Evolutionary conservation across 2,888 invertebrate genomes (phyloP), one percentile per base, ranked within the genome.

Genomic region (Stenotaenia linearis): DNA sequence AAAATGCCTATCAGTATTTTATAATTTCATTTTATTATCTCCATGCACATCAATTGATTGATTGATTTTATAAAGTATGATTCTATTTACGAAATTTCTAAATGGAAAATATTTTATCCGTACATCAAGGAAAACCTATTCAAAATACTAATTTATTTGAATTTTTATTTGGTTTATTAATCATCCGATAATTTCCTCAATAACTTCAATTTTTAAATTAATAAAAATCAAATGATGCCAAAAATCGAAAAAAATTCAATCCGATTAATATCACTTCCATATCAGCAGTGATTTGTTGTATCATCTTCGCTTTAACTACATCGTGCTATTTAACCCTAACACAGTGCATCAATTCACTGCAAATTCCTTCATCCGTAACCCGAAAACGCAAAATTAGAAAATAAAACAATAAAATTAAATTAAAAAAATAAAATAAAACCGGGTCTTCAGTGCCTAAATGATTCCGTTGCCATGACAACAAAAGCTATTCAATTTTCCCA

Each of bases 401-500:
- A n/a, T 3, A 12, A 69, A 69, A 28, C 23, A 28, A 69, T n/a
- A 69, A 69, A 25, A 10, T 15, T 7, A 69, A 69, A 69, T n/a
- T 3, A 12, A 69, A 69, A 28, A 69, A 28, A 69, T n/a, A 69
- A 69, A 25, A 10, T 15, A 28, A 69, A 69, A 69, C 5, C 10
- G 28, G n/a, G 28, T 69, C 28, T 69, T 69, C 69, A 25, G 12
- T 69, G 25, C 25, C 69, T 28, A 69, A 69, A 69, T 6, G 69
- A 69, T 69, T n/a, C 69, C 28, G 69, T 69, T 28, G 1, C 69
- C 69, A 25, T 69, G 69, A 1, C 69, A 69, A 69, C 69, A 28
- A 28, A 69, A 69, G 25, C 69, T 28, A 69, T 69, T 69, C 69
- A 69, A 69, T 69, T 69, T 69, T 28, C 69, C 10, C 69, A 69